These are phyloP conservation scores for Tenualosa ilisha DNA, from an alignment of 2,797 vertebrate species.

Conservation along the genomic window DNA sequence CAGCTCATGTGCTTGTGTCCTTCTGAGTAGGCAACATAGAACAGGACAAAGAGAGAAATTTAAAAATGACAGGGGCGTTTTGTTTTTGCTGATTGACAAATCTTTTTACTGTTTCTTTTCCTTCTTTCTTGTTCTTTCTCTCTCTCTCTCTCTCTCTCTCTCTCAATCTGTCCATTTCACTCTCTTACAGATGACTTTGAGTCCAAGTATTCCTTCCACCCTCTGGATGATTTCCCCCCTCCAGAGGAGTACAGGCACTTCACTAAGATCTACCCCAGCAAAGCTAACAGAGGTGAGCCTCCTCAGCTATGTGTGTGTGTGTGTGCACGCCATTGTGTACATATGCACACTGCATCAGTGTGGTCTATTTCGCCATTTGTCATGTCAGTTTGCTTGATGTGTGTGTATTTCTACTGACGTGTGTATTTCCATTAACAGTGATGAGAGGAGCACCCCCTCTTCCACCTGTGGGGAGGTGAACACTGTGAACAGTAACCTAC, in stretches of 20 bases:
- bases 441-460: constrained; percentile 58
- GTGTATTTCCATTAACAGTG: constrained; percentile 43
- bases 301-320: not conserved
- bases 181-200: constrained; percentile 88
- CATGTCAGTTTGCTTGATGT: not conserved
- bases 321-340: not conserved
- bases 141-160: not conserved
- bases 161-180: not conserved
- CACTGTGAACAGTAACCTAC: constrained; percentile 45
- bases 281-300: constrained; percentile 83
- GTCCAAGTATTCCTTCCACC: constrained; percentile 94
- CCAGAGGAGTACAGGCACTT: constrained; percentile 92
- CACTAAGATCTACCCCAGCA: constrained; percentile 94
- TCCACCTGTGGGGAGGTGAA: constrained; percentile 57
- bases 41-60: not conserved
- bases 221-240: constrained; percentile 91
- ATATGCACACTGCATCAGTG: not conserved
- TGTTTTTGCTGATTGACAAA: not conserved
- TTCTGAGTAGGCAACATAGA: not conserved
- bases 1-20: not conserved
- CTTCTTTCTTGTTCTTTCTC: not conserved
- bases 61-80: not conserved
- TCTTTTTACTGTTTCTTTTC: not conserved
- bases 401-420: constrained; percentile 28
- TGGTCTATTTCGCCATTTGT: not conserved